Base-by-base conservation (phyloP, 2,113 vertebrate genomes). In the Hippocampus mohnikei region DNA sequence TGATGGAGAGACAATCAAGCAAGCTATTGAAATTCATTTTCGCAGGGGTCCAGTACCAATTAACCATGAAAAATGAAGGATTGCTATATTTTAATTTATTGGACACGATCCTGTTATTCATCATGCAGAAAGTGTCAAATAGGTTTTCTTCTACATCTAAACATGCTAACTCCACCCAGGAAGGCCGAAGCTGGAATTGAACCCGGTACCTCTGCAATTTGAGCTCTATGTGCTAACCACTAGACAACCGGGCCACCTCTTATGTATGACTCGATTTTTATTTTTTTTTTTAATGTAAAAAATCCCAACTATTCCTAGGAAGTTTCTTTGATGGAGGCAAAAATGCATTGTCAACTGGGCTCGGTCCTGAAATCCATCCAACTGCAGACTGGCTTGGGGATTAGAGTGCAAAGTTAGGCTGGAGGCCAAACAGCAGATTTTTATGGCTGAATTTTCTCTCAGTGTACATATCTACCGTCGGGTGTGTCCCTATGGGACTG, bases 331-430 rank as follows among this genome's bases (percentile, higher is more conserved):
- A 76, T 41, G 53, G 61, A 48, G 63, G 72, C 63, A 37, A 69
- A 72, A 65, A 52, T 71, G 55, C 27, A 58, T 70, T 27, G 60
- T 52, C 69, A 66, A 76, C 66, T 59, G 42, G 68, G 29, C 56
- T 83, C 67, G 55, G 58, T 56, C 18, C 78, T 81, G 81, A 84
- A 68, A 66, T 60, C 23, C 15, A 29, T 77, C 78, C 78, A 81
- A 60, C 68, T 63, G 59, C 72, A 61, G 77, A 66, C 73, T 83
- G 81, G 80, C 75, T 53, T 12, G 5, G n/a, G 72, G 67, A 80
- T 86, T 71, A 75, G 69, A 86, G 72, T n/a, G 46, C 48, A 70
- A 74, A 64, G 52, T 29, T 5, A 62, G 67, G n/a, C 53, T 67
- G 66, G 55, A 74, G 66, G 56, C 52, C 74, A n/a, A 55, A 27